Evolutionary conservation across 2,888 invertebrate species (phyloP), one percentile per base, ranked within the genome.

Genomic region (Sarcophaga subvicina): DNA sequence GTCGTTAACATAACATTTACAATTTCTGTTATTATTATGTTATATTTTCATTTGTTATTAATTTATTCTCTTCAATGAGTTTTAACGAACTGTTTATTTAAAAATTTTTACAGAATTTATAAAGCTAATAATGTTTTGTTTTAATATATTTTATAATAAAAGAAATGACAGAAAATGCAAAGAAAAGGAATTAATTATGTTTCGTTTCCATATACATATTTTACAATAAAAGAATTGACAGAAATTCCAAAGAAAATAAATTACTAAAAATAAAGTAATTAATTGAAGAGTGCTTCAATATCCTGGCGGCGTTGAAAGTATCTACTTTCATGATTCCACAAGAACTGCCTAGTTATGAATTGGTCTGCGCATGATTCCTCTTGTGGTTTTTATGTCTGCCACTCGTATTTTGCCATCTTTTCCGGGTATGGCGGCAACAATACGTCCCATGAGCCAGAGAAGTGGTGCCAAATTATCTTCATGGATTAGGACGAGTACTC

Each of bases 321-420:
- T 69, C 69, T 22, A 49, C 49, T 69, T 69, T 69, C 22, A 69
- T 49, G 47, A 49, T 69, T 69, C 49, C 22, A 69, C 20, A 69
- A 69, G 69, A 47, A 69, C 22, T 69, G 80, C 60, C 5, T 72
- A n/a, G 66, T 80, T 80, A 45, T 27, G 72, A 27, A 85, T 75
- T 25, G 81, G 75, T 60, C 75, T 69, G 22, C 82, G 85, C 20
- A 85, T 85, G 20, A 79, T 72, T 60, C 78, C 81, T 59, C 17
- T 72, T n/a, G 59, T 22, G 3, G 81, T 85, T 20, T 80, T 80
- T 27, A 85, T 66, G 27, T 88, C 81, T 22, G 49, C 81, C 10
- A 75, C 81, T 49, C 75, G 27, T 20, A 69, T 60, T 14, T 66
- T 25, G 11, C 75, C 81, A 69, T 75, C 75, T 14, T 64, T 27